Evolutionary conservation across 1,140 invertebrate genomes (phyloP).

Genomic region (Drosophila sulfurigaster): DNA sequence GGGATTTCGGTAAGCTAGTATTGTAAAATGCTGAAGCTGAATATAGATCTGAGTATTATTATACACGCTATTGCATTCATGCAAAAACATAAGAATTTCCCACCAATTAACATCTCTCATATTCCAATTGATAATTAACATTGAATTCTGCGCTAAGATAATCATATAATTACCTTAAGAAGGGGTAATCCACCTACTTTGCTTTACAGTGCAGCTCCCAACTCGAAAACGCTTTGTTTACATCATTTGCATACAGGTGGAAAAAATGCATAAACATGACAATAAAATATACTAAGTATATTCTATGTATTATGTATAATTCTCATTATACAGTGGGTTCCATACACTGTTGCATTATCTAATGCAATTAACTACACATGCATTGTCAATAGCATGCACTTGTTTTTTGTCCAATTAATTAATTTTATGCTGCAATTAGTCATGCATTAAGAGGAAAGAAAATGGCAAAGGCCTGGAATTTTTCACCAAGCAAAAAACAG

Average conservation of each 20-base stretch:
- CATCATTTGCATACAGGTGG: constrained; percentile 41
- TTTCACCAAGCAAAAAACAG: constrained; percentile 17
- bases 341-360: constrained; percentile 6
- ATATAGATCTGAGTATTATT: neutral
- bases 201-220: too few relatives aligned
- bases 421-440: constrained; percentile 46
- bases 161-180: neutral
- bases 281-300: constrained; percentile 1
- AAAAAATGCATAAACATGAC: constrained; percentile 1
- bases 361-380: constrained; percentile 9
- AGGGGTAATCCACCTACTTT: neutral
- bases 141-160: constrained; percentile 29
- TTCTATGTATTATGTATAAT: neutral
- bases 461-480: constrained; percentile 38
- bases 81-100: constrained; percentile 24
- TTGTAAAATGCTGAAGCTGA: constrained; percentile 5
- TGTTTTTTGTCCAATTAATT: neutral
- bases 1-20: too few relatives aligned
- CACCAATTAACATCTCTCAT: constrained; percentile 26
- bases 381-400: neutral
- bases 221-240: neutral
- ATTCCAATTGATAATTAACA: constrained; percentile 34
- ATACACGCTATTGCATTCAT: neutral
- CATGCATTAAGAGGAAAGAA: constrained; percentile 28
- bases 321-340: neutral